Evolutionary conservation across 2,888 invertebrate species (phyloP).

Genomic region (Linnaemya tessellans): DNA sequence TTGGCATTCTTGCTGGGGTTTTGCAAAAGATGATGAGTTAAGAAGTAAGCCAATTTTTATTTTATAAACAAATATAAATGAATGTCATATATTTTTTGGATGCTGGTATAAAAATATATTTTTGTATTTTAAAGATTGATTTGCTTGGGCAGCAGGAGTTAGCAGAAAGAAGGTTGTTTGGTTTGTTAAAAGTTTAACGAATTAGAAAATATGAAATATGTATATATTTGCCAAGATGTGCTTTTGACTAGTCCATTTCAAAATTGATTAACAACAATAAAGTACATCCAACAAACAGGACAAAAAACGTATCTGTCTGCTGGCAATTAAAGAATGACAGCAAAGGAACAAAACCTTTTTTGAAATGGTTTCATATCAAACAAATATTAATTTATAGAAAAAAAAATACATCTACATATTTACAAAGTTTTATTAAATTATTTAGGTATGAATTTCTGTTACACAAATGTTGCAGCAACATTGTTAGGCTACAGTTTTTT

Average conservation of each 20-base stretch:
- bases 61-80: slow-evolving; percentile 75
- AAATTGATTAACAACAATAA: slow-evolving; percentile 68
- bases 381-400: slow-evolving; percentile 38
- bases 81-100: slow-evolving; percentile 66
- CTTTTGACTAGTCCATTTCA: slow-evolving; percentile 58
- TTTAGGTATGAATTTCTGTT: slow-evolving; percentile 6
- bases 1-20: slow-evolving; percentile 13
- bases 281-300: slow-evolving; percentile 9
- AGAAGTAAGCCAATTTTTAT: slow-evolving; percentile 72
- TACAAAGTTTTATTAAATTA: slow-evolving; percentile 34
- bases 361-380: slow-evolving; percentile 32
- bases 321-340: slow-evolving; percentile 65
- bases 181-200: slow-evolving; percentile 73
- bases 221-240: slow-evolving; percentile 65
- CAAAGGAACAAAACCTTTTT: neutral
- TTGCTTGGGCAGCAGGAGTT: neutral
- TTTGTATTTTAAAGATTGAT: slow-evolving; percentile 29
- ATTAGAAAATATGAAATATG: slow-evolving; percentile 72
- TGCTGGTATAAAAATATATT: slow-evolving; percentile 56
- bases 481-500: slow-evolving; percentile 7
- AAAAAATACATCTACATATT: slow-evolving; percentile 16
- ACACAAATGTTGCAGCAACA: slow-evolving; percentile 41
- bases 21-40: slow-evolving; percentile 50
- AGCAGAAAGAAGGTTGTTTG: slow-evolving; percentile 55
- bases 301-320: slow-evolving; percentile 56